Evolutionary conservation across 1,140 invertebrate species (phyloP).

Genomic region (Bombus picipes): DNA sequence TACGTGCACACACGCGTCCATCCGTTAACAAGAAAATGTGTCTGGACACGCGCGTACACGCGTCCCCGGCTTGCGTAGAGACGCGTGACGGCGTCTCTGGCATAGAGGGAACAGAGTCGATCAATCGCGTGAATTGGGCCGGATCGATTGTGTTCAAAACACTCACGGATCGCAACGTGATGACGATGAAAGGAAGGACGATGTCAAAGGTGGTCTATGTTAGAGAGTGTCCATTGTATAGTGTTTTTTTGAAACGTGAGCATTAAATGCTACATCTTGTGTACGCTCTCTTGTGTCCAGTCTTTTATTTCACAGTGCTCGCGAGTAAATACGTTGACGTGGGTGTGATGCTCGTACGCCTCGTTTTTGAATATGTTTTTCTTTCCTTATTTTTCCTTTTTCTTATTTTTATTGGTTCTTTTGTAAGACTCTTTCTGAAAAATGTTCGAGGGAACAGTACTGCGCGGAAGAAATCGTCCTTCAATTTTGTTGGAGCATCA

Average conservation of each 20-base stretch:
- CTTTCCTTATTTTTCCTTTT: not conserved
- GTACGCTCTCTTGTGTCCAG: slow-evolving; percentile 77
- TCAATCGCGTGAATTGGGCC: slow-evolving; percentile 69
- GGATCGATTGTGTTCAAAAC: slow-evolving; percentile 75
- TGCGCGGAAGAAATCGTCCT: slow-evolving; percentile 22
- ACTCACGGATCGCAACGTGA: slow-evolving; percentile 73
- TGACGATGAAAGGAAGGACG: slow-evolving; percentile 73
- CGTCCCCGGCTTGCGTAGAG: slow-evolving; percentile 32
- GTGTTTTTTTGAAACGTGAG: slow-evolving; percentile 86
- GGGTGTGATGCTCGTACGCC: slow-evolving; percentile 47
- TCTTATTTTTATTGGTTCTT: not conserved
- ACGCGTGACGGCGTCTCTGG: slow-evolving; percentile 30
- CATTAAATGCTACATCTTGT: slow-evolving; percentile 87
- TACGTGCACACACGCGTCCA: slow-evolving; percentile 72
- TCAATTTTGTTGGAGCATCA: slow-evolving; percentile 55
- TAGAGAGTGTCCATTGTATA: slow-evolving; percentile 85
- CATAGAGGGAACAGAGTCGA: slow-evolving; percentile 66
- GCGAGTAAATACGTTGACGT: slow-evolving; percentile 54
- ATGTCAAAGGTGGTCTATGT: slow-evolving; percentile 81
- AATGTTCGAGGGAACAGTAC: not conserved
- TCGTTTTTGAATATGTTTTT: not conserved
- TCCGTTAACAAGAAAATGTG: slow-evolving; percentile 43
- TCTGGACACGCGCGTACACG: slow-evolving; percentile 35
- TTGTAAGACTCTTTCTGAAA: not conserved
- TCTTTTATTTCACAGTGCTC: slow-evolving; percentile 51